phyloP scores from a whole-genome alignment of 2,888 invertebrate species.

The Leptopterna dolabrata region DNA sequence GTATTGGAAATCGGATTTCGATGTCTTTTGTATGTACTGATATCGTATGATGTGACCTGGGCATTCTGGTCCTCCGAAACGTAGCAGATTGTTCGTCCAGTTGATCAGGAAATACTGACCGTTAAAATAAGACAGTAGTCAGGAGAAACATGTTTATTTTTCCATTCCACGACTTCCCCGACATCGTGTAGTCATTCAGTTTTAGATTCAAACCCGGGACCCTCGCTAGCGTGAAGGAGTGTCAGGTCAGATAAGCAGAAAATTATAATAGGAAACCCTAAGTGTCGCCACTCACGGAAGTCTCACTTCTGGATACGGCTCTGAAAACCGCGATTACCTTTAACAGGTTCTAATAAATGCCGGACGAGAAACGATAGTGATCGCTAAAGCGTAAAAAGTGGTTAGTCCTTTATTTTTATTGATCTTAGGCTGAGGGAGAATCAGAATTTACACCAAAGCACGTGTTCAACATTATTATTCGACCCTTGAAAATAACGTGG shows the following conservation, averaged over 20 bases:
- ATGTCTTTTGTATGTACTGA: too few species aligned
- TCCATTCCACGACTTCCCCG: too few species aligned
- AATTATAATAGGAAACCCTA: slow-evolving; percentile 36
- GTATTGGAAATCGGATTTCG: too few species aligned
- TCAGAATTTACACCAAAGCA: not conserved
- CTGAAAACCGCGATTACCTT: slow-evolving; percentile 38
- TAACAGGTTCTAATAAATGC: slow-evolving; percentile 43
- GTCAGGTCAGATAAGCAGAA: slow-evolving; percentile 29
- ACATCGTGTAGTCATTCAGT: not conserved
- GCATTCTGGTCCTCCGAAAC: too few species aligned
- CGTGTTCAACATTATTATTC: not conserved
- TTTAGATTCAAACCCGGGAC: not conserved
- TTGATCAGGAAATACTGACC: too few species aligned
- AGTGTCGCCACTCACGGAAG: slow-evolving; percentile 48
- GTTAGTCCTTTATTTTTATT: not conserved
- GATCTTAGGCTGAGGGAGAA: not conserved
- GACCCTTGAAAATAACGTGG: not conserved
- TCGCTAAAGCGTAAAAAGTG: not conserved
- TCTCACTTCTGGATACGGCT: slow-evolving; percentile 5
- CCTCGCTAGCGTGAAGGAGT: slow-evolving; percentile 20
- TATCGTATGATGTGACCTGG: too few species aligned
- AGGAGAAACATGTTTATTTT: too few species aligned
- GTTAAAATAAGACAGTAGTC: too few species aligned
- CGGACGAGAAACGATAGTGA: not conserved
- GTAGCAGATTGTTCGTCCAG: too few species aligned